Percentiles rank a stretch among this genome's conserved stretches.
Evolutionary conservation across 2,113 vertebrate genomes (phyloP).

Genomic region (Paramisgurnus dabryanus): DNA sequence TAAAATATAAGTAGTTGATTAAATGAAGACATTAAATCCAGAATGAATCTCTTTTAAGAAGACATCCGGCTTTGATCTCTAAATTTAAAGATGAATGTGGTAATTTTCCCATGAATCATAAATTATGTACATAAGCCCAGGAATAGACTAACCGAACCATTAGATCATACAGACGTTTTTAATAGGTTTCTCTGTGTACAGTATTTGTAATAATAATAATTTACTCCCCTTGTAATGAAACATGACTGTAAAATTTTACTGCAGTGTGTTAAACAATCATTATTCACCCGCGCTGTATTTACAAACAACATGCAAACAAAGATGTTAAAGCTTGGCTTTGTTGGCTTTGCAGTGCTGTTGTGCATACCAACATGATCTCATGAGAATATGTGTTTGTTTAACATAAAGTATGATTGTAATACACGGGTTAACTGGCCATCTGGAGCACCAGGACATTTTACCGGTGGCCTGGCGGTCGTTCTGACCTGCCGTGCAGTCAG

Average conservation of each 20-base stretch:
- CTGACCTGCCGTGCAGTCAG: too few relatives aligned
- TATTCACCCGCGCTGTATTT: too few relatives aligned
- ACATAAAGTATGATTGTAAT: too few relatives aligned
- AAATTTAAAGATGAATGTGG: slow-evolving; percentile 26
- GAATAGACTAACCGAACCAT: slow-evolving; percentile 77
- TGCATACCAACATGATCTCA: too few relatives aligned
- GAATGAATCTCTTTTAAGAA: background rate
- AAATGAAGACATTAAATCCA: background rate
- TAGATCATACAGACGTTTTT: slow-evolving; percentile 69
- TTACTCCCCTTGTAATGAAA: slow-evolving; percentile 67
- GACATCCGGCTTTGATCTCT: slow-evolving; percentile 31
- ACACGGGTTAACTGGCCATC: too few relatives aligned
- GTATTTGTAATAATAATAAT: slow-evolving; percentile 69
- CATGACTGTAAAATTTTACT: slow-evolving; percentile 38
- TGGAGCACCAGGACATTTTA: too few relatives aligned
- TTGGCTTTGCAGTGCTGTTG: too few relatives aligned
- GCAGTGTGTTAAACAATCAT: too few relatives aligned
- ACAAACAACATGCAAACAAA: too few relatives aligned
- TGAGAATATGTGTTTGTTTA: too few relatives aligned
- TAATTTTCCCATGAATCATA: slow-evolving; percentile 58
- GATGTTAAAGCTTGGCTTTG: too few relatives aligned
- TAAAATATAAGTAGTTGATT: background rate
- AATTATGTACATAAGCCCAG: slow-evolving; percentile 66
- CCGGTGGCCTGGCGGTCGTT: too few relatives aligned
- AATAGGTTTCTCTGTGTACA: slow-evolving; percentile 71